Base-by-base conservation (phyloP, 2,797 vertebrate species). In the Sarcoramphus papa region DNA sequence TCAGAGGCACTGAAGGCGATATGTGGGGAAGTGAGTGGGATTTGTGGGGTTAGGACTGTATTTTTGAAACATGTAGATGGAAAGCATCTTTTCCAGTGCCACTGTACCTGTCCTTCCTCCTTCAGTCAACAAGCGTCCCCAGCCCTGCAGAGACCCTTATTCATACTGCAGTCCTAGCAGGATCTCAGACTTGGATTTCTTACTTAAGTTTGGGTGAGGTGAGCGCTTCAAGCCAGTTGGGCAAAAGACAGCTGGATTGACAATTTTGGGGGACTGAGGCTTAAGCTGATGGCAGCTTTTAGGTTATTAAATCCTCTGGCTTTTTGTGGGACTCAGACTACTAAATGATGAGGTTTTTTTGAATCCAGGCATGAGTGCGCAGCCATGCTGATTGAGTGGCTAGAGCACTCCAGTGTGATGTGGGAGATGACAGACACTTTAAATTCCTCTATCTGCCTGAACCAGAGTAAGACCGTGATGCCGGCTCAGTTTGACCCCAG, bases 61-160 rank as follows among this genome's bases (percentile, higher is more conserved):
- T 48, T 86, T 81, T 30, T 35, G 53, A 57, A 80, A 56, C 12
- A 48, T 3, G 3, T 12, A 37, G 40, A 20, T 33, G 23, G 48
- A 63, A 81, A 88, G 18, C 11, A 53, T 10, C 84, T 79, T 73
- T 54, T 57, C 45, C 15, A 30, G 9, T 24, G 21, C 67, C 5
- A 1, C 7, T 47, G 50, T 8, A 30, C 37, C 21, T 17, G 3
- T 43, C 50, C 13, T 47, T 14, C 17, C 62, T 63, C 65, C 50
- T 48, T 25, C 40, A 37, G 76, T 7, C 14, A 2, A 2, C 1
- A 43, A 30, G 20, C 6, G 0, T 14, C 57, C 23, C 25, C 27
- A 30, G 53, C 35, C 23, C 68, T 70, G 63, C 63, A 70, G 54
- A 15, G 40, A 41, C 37, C 54, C 3, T 9, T 7, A 14, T 2